Evolutionary conservation across 2,888 invertebrate genomes (phyloP), one percentile per base, ranked within the genome.

Genomic region (Ornithoptera alexandrae): DNA sequence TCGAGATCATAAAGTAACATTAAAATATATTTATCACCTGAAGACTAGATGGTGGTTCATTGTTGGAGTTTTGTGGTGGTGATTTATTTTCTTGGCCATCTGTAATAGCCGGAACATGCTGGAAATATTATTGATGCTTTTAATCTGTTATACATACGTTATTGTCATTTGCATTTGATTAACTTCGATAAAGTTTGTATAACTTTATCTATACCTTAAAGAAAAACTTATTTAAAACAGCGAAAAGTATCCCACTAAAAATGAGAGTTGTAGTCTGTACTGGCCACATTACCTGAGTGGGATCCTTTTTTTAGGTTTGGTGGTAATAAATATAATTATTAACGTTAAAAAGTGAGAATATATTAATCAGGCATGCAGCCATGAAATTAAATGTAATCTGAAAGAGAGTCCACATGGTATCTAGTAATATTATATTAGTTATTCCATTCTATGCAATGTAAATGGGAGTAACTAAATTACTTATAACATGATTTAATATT

Each of bases 21-120:
- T 53, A 50, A 46, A 50, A 64, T 65, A 59, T 72, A 62, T 36
- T n/a, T 39, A 39, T 76, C 83, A 92, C 92, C 86, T 90, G 91
- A 8, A 88, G 89, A 10, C 87, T 84, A 62, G 76, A 72, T 36
- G 90, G 88, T 73, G 88, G 88, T 76, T 91, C 92, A 72, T 83
- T 84, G 75, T 84, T 83, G 72, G 75, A 72, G 12, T 80, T 81
- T 68, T 84, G 86, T 17, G 83, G 79, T 18, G 91, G 89, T 12
- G 91, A 87, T 72, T 75, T 86, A 76, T 84, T 85, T 68, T 92
- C 90, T 53, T 89, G 86, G 3, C 92, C 92, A 74, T 92, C 92
- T 17, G 91, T 92, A 73, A 92, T 92, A 6, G 92, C 91, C n/a
- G 92, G 91, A 57, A 92, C 81, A 73, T 90, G 87, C 92, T 92